Percentiles rank a stretch among this genome's conserved stretches.
Conservation (phyloP, 2,797 vertebrate genomes). For the Mus minutoides region DNA sequence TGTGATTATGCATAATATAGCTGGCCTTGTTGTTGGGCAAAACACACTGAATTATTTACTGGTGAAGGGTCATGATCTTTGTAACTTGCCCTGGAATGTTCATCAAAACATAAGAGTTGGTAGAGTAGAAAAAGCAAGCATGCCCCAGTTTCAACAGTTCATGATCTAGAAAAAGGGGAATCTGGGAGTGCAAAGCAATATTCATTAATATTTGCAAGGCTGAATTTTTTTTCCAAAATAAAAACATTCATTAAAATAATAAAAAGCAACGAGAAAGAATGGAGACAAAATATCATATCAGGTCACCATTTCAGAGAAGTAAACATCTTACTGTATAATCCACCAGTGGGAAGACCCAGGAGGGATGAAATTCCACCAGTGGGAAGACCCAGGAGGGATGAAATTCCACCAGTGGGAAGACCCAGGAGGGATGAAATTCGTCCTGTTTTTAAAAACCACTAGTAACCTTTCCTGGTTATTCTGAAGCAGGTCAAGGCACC, state of each 20-base stretch:
- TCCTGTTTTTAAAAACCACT: background rate
- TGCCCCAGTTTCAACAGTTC: background rate
- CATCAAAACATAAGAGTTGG: background rate
- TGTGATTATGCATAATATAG: background rate
- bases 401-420: background rate
- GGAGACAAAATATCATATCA: background rate
- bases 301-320: background rate
- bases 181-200: background rate
- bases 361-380: background rate
- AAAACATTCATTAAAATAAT: background rate
- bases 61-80: background rate
- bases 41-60: constrained; percentile 26
- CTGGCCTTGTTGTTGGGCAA: background rate
- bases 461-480: background rate
- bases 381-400: background rate
- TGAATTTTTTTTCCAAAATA: background rate
- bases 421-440: background rate
- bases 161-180: background rate
- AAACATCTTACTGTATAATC: background rate
- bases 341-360: background rate
- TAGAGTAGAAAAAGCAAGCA: background rate
- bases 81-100: background rate
- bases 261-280: background rate
- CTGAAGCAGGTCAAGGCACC: background rate
- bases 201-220: background rate